Evolutionary conservation across 92 coral and sea anemone species (phyloP).

Genomic region (Umimayanthus kanabou): DNA sequence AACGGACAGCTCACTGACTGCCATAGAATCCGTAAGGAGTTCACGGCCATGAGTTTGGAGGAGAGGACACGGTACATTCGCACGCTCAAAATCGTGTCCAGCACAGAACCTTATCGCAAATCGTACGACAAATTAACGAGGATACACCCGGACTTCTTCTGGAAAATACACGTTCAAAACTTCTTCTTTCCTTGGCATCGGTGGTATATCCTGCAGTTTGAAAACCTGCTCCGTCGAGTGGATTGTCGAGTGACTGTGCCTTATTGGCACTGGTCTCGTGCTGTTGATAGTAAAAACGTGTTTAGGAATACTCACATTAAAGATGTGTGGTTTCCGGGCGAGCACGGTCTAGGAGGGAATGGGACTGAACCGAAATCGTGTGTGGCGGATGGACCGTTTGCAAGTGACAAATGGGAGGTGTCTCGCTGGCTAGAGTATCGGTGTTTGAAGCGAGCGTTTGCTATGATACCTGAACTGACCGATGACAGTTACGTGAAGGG

Average conservation of each 20-base stretch:
- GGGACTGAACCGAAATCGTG: conserved; percentile 56
- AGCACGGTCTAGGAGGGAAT: conserved; percentile 89
- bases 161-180: conserved; percentile 63
- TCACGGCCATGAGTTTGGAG: conserved; percentile 68
- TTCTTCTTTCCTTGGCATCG: conserved; percentile 98
- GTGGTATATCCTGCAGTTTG: conserved; percentile 84
- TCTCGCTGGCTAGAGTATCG: conserved; percentile 50
- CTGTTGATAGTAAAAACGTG: conserved; percentile 52
- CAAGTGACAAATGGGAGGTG: conserved; percentile 58
- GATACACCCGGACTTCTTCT: conserved; percentile 61
- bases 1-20: conserved; percentile 68
- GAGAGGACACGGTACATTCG: conserved; percentile 75
- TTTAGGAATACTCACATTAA: conserved; percentile 61
- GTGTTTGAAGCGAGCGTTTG: conserved; percentile 64
- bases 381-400: conserved; percentile 80
- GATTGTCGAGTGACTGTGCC: conserved; percentile 95
- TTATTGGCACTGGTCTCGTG: conserved; percentile 90
- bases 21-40: conserved; percentile 80
- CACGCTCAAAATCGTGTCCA: conserved; percentile 66
- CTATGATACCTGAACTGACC: neutral
- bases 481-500: conserved; percentile 41
- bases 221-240: conserved; percentile 78
- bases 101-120: conserved; percentile 52
- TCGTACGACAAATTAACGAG: conserved; percentile 62
- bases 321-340: conserved; percentile 80